Base-by-base conservation (phyloP, 2,797 vertebrate genomes). In the Danio choprae region DNA sequence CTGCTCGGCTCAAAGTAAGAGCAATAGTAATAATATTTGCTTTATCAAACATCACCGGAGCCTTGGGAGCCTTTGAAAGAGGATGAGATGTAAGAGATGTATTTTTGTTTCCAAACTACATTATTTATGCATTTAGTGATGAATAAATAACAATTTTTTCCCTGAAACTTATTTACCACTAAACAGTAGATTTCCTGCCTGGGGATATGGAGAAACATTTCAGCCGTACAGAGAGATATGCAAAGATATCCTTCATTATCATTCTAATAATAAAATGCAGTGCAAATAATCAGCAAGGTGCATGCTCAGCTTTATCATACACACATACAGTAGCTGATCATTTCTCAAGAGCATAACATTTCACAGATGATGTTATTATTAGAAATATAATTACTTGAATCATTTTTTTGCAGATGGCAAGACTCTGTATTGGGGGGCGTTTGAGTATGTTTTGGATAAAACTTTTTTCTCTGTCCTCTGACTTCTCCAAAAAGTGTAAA, bases 141-240 rank as follows among this genome's bases (percentile, higher is more conserved):
- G 16, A 70, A 70, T 11, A 7, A 40, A 70, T 40, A 53, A 53
- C 50, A 46, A 0, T 15, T 29, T 29, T 0, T 5, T 20, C 18
- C 29, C 13, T 29, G 63, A 46, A 46, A 18, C 22, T 40, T 29
- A 43, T 44, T 73, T 72, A 58, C 40, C 41, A 58, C 53, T 72
- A 43, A 12, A 50, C 20, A 46, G 13, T 44, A 16, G 13, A 72
- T 72, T 73, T 29, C 3, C 6, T n/a, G 9, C 41, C 40, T 20
- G n/a, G 18, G 3, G 40, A 73, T 36, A 44, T 46, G 4, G 38
- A 55, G 11, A 56, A 59, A 59, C 8, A 58, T 18, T 59, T 58
- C 13, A 58, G 38, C 40, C 8, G n/a, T 16, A 36, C 41, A 36
- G 41, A 46, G 8, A 73, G 29, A 74, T 48, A 9, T 48, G 50